These are phyloP conservation scores for Epistrophella euchroma DNA, from an alignment of 2,888 invertebrate genomes.

Conservation along the genomic window DNA sequence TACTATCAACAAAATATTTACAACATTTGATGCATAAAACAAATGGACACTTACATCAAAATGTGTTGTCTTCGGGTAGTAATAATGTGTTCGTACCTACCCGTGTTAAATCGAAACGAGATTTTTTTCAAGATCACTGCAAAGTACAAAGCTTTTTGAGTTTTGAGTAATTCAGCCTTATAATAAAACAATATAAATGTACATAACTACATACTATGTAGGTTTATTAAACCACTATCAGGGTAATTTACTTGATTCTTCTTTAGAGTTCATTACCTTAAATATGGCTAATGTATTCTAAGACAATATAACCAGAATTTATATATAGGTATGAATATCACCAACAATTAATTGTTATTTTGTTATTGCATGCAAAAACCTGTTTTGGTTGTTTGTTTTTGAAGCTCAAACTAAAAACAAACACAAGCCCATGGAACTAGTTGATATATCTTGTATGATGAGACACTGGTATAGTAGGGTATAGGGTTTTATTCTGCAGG, in stretches of 20 bases:
- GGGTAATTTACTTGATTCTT: neutral
- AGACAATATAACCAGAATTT: neutral
- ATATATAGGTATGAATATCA: constrained; percentile 1
- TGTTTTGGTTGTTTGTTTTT: constrained; percentile 54
- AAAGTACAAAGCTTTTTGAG: constrained; percentile 2
- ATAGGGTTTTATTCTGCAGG: constrained; percentile 22
- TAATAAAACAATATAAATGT: neutral
- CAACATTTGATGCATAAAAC: too few species aligned
- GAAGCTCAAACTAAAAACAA: constrained; percentile 31
- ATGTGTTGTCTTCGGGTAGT: neutral
- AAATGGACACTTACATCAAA: too few species aligned
- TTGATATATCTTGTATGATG: constrained; percentile 3
- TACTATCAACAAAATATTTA: too few species aligned
- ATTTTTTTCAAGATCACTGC: constrained; percentile 20
- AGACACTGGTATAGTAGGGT: constrained; percentile 15
- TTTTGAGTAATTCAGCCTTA: neutral
- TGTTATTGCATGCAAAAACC: constrained; percentile 37
- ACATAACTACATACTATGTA: neutral
- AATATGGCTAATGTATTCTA: constrained; percentile 43
- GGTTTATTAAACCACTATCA: neutral
- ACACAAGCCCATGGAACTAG: constrained; percentile 11
- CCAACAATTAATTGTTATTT: constrained; percentile 44
- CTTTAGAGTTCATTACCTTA: constrained; percentile 49
- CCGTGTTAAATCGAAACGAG: neutral
- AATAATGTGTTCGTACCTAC: neutral